Conservation (phyloP, 2,113 vertebrate species). For the Burhinus bistriatus region DNA sequence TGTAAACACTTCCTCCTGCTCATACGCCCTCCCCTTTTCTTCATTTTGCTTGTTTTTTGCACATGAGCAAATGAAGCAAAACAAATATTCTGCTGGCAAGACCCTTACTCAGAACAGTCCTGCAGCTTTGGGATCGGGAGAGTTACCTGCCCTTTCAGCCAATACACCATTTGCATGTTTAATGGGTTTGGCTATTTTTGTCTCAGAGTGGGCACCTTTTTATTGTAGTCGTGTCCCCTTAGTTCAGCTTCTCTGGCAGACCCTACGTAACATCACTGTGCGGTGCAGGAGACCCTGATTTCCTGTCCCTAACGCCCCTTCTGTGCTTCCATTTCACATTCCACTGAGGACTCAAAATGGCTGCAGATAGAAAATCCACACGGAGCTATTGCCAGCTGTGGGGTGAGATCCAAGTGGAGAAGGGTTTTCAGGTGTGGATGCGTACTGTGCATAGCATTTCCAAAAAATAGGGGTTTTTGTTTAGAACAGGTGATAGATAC, state of each 20-base stretch:
- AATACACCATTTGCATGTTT: background rate
- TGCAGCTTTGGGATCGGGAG: background rate
- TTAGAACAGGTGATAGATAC: background rate
- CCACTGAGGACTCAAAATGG: constrained; percentile 42
- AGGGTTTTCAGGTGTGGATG: background rate
- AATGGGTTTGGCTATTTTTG: background rate
- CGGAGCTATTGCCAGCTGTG: background rate
- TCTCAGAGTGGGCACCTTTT: background rate
- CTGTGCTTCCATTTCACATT: constrained; percentile 38
- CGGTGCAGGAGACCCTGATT: background rate
- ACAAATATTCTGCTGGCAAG: background rate
- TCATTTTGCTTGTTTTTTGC: background rate
- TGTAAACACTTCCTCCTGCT: background rate
- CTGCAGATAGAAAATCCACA: constrained; percentile 14
- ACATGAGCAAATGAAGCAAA: background rate
- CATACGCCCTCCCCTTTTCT: background rate
- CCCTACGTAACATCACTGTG: fast-evolving
- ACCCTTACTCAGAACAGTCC: background rate
- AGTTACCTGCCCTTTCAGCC: background rate
- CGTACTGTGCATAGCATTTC: background rate
- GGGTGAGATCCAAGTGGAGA: background rate
- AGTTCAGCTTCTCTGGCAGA: background rate
- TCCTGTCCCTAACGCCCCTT: background rate
- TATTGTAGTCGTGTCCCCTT: background rate
- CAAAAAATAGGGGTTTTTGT: background rate